These are phyloP conservation scores for Apis laboriosa DNA, from an alignment of 1,140 invertebrate species.

Conservation along the genomic window DNA sequence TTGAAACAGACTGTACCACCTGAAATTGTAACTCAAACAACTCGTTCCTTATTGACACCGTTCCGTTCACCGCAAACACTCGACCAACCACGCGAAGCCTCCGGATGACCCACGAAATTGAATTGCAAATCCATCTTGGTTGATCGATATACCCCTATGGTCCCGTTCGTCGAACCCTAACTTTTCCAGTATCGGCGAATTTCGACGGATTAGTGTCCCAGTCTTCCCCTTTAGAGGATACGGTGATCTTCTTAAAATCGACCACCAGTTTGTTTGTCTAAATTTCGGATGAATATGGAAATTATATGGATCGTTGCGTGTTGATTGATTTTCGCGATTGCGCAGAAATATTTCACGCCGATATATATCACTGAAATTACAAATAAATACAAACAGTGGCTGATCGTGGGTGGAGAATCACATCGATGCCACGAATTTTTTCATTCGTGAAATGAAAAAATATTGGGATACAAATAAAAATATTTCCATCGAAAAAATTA, in stretches of 20 bases:
- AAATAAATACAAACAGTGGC: no score
- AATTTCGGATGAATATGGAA: conserved; percentile 36
- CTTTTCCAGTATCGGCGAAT: conserved; percentile 1
- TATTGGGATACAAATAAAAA: no score
- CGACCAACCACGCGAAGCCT: background rate
- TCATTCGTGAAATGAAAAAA: no score
- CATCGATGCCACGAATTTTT: no score
- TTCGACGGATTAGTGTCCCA: conserved; percentile 29
- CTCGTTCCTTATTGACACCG: background rate
- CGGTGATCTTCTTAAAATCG: conserved; percentile 50
- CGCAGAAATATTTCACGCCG: no score
- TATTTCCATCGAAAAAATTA: no score
- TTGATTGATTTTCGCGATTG: background rate
- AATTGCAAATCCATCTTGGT: conserved; percentile 25
- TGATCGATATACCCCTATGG: conserved; percentile 2
- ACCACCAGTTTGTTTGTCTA: conserved; percentile 55
- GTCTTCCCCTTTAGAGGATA: background rate
- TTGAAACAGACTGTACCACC: no score
- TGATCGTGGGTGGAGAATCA: no score
- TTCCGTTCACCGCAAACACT: conserved; percentile 7
- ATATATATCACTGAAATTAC: no score
- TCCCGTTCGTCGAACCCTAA: conserved; percentile 14
- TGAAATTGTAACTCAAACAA: background rate
- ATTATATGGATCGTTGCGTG: background rate
- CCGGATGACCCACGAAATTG: conserved; percentile 3